Percentiles rank a stretch among this genome's conserved stretches.
Evolutionary conservation across 2,113 vertebrate species (phyloP).

Genomic region (Sarotherodon lohbergeri): DNA sequence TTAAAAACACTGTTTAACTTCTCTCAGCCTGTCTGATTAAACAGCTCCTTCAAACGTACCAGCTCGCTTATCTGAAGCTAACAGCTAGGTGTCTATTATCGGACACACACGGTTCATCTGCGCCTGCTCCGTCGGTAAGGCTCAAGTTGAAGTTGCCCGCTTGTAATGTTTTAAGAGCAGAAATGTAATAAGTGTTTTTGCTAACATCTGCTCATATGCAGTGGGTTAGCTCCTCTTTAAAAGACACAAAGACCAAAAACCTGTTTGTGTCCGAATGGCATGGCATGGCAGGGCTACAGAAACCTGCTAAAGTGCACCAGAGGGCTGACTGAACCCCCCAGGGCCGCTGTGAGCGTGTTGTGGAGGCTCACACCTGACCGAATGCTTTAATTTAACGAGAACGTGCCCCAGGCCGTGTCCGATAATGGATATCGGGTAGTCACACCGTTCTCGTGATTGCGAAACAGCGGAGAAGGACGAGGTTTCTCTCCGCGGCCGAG

Average conservation of each 20-base stretch:
- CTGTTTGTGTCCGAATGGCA: not conserved
- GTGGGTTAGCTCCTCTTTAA: not conserved
- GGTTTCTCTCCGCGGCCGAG: slow-evolving; percentile 27
- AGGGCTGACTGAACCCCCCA: not conserved
- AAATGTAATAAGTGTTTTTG: not conserved
- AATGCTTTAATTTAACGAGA: not conserved
- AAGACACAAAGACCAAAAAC: not conserved
- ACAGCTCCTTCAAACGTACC: not conserved
- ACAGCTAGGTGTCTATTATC: not conserved
- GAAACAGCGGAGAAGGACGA: slow-evolving; percentile 8
- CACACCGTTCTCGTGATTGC: not conserved
- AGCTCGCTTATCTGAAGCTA: not conserved
- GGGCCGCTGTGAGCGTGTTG: not conserved
- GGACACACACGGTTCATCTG: not conserved
- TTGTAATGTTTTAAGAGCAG: not conserved
- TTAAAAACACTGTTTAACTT: not conserved
- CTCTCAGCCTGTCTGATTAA: not conserved
- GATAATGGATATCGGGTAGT: not conserved
- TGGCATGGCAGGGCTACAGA: no score
- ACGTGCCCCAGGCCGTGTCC: not conserved
- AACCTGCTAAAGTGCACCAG: not conserved
- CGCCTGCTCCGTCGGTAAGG: not conserved
- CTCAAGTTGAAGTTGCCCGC: not conserved
- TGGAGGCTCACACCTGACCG: not conserved
- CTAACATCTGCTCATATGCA: not conserved